Conservation (phyloP, 1,140 invertebrate genomes). For the Macrotrachela quadricornifera region DNA sequence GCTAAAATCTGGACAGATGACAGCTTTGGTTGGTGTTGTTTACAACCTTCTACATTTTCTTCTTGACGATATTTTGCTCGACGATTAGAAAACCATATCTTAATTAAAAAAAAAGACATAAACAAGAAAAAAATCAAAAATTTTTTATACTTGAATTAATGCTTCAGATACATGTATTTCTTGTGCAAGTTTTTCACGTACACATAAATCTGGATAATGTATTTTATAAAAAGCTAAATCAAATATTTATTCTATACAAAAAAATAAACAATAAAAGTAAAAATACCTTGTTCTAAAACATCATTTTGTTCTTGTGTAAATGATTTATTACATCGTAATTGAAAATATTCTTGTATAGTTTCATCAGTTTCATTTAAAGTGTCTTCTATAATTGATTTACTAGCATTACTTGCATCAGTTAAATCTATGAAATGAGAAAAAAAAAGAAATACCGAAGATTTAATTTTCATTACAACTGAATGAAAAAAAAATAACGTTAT, state of each 20-base stretch:
- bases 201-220: conserved; percentile 97
- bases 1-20: no score
- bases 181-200: conserved; percentile 78
- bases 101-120: no score
- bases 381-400: no score
- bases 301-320: conserved; percentile 99
- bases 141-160: conserved; percentile 97
- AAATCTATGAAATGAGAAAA: no score
- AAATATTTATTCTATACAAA: no score
- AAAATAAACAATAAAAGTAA: background rate
- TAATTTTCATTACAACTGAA: no score
- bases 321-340: conserved; percentile 91
- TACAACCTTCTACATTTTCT: conserved; percentile 63
- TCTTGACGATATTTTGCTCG: conserved; percentile 92
- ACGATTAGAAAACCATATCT: conserved; percentile 94
- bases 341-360: conserved; percentile 12
- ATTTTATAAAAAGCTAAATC: conserved; percentile 77
- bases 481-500: no score
- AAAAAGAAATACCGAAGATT: no score
- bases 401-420: no score
- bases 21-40: no score
- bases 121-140: no score
- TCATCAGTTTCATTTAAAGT: conserved; percentile 7
- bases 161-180: conserved; percentile 97
- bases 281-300: conserved; percentile 87